Percentiles rank a stretch among this genome's conserved stretches.
phyloP scores from a whole-genome alignment of 1,140 invertebrate species.

The Drosophila mojavensis region DNA sequence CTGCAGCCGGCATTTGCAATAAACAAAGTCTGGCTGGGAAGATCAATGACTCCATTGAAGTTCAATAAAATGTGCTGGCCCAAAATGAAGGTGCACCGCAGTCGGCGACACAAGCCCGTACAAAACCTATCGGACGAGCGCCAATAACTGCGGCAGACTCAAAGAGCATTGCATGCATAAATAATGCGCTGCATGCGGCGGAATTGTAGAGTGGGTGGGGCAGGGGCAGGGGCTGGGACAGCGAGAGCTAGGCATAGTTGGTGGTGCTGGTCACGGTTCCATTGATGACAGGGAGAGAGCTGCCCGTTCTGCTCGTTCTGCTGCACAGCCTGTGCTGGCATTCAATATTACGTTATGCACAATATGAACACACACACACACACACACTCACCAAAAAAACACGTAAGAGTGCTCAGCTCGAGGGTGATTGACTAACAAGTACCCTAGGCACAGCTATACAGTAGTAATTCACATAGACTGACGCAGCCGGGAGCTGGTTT shows the following conservation, averaged over 20 bases:
- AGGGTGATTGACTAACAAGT: neutral
- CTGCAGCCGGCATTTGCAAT: constrained; percentile 30
- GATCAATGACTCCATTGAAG: constrained; percentile 76
- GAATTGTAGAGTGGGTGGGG: constrained; percentile 2
- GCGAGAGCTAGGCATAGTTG: neutral
- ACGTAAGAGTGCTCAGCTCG: neutral
- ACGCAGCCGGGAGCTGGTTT: neutral
- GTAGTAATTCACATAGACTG: neutral
- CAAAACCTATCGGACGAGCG: constrained; percentile 41
- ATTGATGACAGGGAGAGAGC: too few relatives aligned
- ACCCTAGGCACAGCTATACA: neutral
- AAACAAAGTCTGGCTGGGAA: constrained; percentile 72
- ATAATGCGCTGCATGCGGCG: constrained; percentile 62
- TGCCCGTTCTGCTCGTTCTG: neutral
- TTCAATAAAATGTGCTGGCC: constrained; percentile 67
- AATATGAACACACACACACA: constrained; percentile 16
- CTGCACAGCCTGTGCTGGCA: constrained; percentile 31
- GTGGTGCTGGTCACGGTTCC: constrained; percentile 6
- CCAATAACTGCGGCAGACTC: constrained; percentile 78
- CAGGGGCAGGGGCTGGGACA: neutral
- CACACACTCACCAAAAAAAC: neutral
- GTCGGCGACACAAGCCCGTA: constrained; percentile 30
- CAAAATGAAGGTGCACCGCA: constrained; percentile 54
- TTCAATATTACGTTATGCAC: constrained; percentile 56
- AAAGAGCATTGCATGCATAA: constrained; percentile 81